Base-by-base conservation (phyloP, 2,888 invertebrate species). In the Trissolcus brochymenae region DNA sequence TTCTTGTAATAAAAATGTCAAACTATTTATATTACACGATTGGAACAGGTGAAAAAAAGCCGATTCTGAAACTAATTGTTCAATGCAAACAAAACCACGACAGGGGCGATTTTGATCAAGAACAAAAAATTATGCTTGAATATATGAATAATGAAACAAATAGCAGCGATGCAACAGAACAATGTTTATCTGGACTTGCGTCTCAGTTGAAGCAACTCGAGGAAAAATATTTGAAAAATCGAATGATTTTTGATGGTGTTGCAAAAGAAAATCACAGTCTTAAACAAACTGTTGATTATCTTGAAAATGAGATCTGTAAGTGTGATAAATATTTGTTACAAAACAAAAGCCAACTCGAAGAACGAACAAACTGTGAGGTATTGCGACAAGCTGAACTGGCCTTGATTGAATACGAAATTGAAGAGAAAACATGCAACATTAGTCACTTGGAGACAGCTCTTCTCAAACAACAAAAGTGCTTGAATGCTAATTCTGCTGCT, bases 101-200 rank as follows among this genome's bases (percentile, higher is more conserved):
- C 16, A 40, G 66, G 19, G 59, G 54, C 9, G 59, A 57, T 25
- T 14, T 57, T 3, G 53, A 61, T 4, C 19, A 43, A 21, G 68
- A 70, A 21, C 55, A 61, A 40, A 54, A 13, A 50, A 6, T 61
- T 13, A 49, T 61, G 7, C 25, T 54, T 7, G 60, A 70, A 2
- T 70, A 53, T 19, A 11, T 70, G 35, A 55, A 61, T 21, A 35
- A 25, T 4, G 68, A 70, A 54, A 61, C 60, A 61, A 40, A 19
- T 1, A 3, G 14, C 14, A 54, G 21, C 29, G 14, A 35, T 11
- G 43, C 49, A 4, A 49, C 21, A 11, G 49, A 61, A 16, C 55
- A 70, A 14, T 49, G 21, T 19, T 21, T 70, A 11, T 11, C 11
- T 1, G n/a, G 11, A 9, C 4, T 55, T 4, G 35, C 16, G 2